phyloP scores from a whole-genome alignment of 2,888 invertebrate species.

The Chirona hameri region DNA sequence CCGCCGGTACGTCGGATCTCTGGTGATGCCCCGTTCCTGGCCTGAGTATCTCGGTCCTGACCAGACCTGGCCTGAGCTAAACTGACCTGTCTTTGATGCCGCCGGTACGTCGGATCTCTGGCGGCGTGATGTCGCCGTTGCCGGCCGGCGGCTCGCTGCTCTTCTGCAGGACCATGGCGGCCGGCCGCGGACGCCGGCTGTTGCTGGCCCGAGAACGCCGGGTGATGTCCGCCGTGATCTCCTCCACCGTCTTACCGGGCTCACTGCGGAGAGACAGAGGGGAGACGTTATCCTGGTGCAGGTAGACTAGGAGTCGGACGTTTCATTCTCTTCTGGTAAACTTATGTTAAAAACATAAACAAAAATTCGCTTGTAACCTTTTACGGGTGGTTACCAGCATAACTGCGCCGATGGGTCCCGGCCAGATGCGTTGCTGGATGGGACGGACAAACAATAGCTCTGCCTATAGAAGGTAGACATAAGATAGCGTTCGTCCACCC shows the following conservation, averaged over 20 bases:
- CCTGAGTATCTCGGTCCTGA: neutral
- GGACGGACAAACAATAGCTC: too few relatives aligned
- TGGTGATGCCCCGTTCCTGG: neutral
- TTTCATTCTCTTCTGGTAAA: too few relatives aligned
- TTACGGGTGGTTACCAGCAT: too few relatives aligned
- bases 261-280: neutral
- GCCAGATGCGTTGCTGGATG: too few relatives aligned
- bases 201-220: neutral
- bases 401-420: too few relatives aligned
- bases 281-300: neutral
- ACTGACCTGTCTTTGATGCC: slow-evolving; percentile 24
- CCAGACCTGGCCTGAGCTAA: neutral
- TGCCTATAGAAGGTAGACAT: too few relatives aligned
- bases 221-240: slow-evolving; percentile 3
- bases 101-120: neutral
- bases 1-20: neutral
- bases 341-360: too few relatives aligned
- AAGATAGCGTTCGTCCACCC: too few relatives aligned
- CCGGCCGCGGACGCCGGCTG: neutral
- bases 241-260: neutral
- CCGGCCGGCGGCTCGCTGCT: neutral
- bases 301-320: too few relatives aligned
- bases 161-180: neutral
- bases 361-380: too few relatives aligned
- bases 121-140: slow-evolving; percentile 31